A percentile compares a stretch with the other conserved stretches of the same genome.
phyloP scores from a whole-genome alignment of 2,888 invertebrate genomes.

The Fabriciana adippe region DNA sequence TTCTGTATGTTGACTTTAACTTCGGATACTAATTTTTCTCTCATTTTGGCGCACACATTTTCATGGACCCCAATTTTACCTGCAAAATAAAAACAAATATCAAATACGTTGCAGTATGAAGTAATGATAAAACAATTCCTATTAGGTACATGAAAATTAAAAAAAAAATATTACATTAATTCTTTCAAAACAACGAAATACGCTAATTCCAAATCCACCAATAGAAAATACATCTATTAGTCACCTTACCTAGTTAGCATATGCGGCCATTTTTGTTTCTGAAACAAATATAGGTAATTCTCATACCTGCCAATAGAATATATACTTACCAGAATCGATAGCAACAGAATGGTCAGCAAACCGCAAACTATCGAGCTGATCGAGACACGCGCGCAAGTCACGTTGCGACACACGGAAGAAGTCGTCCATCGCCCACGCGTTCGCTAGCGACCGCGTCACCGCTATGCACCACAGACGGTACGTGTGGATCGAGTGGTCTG shows the following conservation, averaged over 20 bases:
- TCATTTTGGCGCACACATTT: constrained; percentile 90
- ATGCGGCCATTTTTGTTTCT: too few species aligned
- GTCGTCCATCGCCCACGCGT: constrained; percentile 88
- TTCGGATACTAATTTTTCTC: constrained; percentile 90
- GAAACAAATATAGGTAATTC: too few species aligned
- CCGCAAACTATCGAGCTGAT: constrained; percentile 80
- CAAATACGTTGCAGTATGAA: not conserved
- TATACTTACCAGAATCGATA: constrained; percentile 73
- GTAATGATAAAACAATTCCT: constrained; percentile 4
- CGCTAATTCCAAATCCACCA: too few species aligned
- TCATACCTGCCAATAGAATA: too few species aligned
- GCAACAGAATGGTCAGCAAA: constrained; percentile 83
- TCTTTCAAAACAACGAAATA: too few species aligned
- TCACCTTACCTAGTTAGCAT: too few species aligned
- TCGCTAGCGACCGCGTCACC: constrained; percentile 87
- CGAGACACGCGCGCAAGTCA: constrained; percentile 84
- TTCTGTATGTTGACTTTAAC: constrained; percentile 88
- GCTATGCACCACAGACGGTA: constrained; percentile 89
- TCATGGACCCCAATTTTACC: constrained; percentile 88
- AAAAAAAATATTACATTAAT: not conserved
- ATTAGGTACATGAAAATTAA: not conserved
- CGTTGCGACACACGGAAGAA: constrained; percentile 87
- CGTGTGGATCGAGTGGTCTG: constrained; percentile 91
- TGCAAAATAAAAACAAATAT: constrained; percentile 45
- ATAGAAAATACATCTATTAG: too few species aligned